Percentiles rank a stretch among this genome's conserved stretches.
phyloP scores from a whole-genome alignment of 2,888 invertebrate species.

The Melolontha melolontha region DNA sequence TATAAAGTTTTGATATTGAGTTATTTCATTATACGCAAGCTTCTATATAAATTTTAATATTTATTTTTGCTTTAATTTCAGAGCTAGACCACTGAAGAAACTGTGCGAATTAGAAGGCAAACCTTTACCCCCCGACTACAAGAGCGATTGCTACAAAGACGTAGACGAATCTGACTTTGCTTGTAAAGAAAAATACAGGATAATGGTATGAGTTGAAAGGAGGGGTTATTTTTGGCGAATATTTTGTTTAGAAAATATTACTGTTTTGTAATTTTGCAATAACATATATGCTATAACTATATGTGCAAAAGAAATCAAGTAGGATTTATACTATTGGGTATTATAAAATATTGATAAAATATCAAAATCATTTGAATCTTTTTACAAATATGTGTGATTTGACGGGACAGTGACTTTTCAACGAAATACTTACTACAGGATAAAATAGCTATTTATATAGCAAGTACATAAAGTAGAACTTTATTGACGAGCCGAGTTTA shows the following conservation, averaged over 20 bases:
- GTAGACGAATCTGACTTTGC: slow-evolving; percentile 84
- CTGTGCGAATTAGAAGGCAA: slow-evolving; percentile 81
- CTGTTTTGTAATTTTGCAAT: background rate
- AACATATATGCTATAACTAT: slow-evolving; percentile 10
- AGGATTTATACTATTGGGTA: background rate
- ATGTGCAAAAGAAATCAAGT: slow-evolving; percentile 3
- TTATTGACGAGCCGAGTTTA: no score
- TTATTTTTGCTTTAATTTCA: slow-evolving; percentile 55
- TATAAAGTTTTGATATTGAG: no score
- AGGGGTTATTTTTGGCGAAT: no score
- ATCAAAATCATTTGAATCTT: no score
- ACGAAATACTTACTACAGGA: no score
- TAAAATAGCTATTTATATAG: no score
- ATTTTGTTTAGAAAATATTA: slow-evolving; percentile 49
- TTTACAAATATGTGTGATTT: no score
- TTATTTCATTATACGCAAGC: no score
- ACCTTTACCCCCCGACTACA: slow-evolving; percentile 77
- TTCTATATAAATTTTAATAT: no score
- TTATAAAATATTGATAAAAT: background rate
- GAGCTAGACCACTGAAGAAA: slow-evolving; percentile 76
- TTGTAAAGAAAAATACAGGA: slow-evolving; percentile 83
- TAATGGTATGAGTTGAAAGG: slow-evolving; percentile 72
- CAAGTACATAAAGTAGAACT: no score
- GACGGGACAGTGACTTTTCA: no score
- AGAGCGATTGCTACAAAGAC: slow-evolving; percentile 84